These are phyloP conservation scores for Lethenteron camtschaticum DNA, from an alignment of 2,113 vertebrate genomes.

Conservation along the genomic window DNA sequence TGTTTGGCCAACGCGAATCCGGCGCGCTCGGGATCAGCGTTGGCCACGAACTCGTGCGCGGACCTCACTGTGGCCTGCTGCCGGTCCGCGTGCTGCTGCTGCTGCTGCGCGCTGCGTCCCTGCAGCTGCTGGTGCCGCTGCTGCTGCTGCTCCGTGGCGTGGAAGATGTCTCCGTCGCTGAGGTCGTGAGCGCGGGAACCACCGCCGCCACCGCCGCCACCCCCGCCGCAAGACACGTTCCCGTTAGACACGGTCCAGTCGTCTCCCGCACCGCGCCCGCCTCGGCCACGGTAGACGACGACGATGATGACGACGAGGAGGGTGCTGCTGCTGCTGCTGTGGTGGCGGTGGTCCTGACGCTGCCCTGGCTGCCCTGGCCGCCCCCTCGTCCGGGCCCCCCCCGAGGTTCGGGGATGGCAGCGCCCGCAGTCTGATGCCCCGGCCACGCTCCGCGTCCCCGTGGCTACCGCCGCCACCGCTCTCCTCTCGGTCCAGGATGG, in stretches of 20 bases:
- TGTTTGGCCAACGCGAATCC: background rate
- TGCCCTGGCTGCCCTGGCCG: no score
- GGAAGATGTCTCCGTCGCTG: conserved; percentile 15
- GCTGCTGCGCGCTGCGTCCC: conserved; percentile 10
- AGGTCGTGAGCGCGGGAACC: conserved; percentile 14
- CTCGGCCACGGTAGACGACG: conserved; percentile 13
- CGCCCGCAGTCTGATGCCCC: background rate
- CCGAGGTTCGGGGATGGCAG: no score
- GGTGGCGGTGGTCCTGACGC: no score
- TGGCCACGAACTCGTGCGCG: background rate
- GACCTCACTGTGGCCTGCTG: background rate
- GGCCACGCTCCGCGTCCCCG: conserved; percentile 16
- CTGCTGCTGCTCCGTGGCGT: conserved; percentile 16
- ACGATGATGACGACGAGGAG: background rate
- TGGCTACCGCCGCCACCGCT: conserved; percentile 18
- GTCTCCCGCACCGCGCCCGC: conserved; percentile 15
- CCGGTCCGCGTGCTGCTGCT: background rate
- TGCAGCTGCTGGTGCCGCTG: conserved; percentile 17
- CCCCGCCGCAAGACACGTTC: conserved; percentile 17
- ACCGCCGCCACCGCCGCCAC: conserved; percentile 24
- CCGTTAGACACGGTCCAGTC: conserved; percentile 14
- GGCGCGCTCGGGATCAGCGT: background rate
- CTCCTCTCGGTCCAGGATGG: background rate
- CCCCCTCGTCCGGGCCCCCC: no score
- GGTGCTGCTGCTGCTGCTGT: background rate